Evolutionary conservation across 1,140 invertebrate genomes (phyloP).

Genomic region (Stegodyphus dumicola): DNA sequence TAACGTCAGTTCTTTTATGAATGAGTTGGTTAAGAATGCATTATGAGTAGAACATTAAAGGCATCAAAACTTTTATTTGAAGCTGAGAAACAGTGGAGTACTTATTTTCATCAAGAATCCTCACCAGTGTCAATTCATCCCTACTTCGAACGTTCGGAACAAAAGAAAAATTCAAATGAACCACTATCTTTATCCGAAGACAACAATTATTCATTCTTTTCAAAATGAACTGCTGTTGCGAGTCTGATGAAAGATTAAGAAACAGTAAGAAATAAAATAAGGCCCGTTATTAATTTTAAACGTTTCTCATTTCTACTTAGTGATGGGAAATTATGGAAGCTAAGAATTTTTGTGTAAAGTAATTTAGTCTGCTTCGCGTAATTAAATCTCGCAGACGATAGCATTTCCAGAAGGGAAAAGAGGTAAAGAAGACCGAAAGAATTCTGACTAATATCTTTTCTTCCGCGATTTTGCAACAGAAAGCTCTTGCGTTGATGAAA

Average conservation of each 20-base stretch:
- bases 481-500: too few species aligned
- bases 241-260: not conserved
- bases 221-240: slow-evolving; percentile 20
- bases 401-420: too few species aligned
- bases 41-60: too few species aligned
- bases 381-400: slow-evolving; percentile 22
- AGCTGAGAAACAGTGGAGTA: too few species aligned
- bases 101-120: slow-evolving; percentile 1
- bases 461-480: too few species aligned
- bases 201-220: slow-evolving; percentile 31
- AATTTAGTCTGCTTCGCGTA: slow-evolving; percentile 11
- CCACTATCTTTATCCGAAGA: slow-evolving; percentile 10
- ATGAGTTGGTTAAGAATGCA: too few species aligned
- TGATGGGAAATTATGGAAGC: slow-evolving; percentile 15
- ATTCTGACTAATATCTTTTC: too few species aligned
- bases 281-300: slow-evolving; percentile 40
- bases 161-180: slow-evolving; percentile 40
- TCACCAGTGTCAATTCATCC: not conserved
- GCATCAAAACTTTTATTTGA: too few species aligned
- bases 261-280: not conserved
- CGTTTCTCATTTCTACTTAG: slow-evolving; percentile 32
- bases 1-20: too few species aligned
- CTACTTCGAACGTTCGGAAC: slow-evolving; percentile 3
- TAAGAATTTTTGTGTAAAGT: slow-evolving; percentile 23
- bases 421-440: too few species aligned